Evolutionary conservation across 2,797 vertebrate species (phyloP), one percentile per base, ranked within the genome.

Genomic region (Sebastes melanostomus): DNA sequence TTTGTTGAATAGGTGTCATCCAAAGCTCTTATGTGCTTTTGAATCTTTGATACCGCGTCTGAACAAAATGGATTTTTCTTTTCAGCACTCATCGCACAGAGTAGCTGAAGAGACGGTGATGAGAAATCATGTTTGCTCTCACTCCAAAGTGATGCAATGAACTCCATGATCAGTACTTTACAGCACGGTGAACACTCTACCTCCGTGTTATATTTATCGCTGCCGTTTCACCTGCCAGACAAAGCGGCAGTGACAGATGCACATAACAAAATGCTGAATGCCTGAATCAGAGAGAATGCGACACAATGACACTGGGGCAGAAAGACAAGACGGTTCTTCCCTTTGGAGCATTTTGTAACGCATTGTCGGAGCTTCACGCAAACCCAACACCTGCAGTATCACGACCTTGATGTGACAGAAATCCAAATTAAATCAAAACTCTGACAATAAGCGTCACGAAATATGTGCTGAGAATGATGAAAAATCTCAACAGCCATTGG

Each of bases 81-180:
- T 67, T 66, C 25, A 22, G 25, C 59, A 24, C 60, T 86, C 72
- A 80, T 73, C 52, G 54, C 30, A 11, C 30, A 61, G 55, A 79
- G 59, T 68, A 75, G 66, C 50, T 46, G 78, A 80, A 36, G 66
- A 78, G 66, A 34, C 32, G 42, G 7, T 76, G 77, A 88, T 84
- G 79, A 87, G 70, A 84, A 88, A 78, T 78, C 81, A 68, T 82
- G 86, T 81, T 89, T 86, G 73, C 71, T 78, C 74, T 82, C 72
- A 42, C 59, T 88, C 77, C 76, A 84, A 91, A 88, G 74, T 90
- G 88, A 92, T 87, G 88, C 86, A 84, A 82, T 89, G 80, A 91
- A 92, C 82, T 87, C 77, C n/a, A 6, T 76, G 78, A 86, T 87
- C 83, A 73, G 89, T 87, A 61, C 75, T 84, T 87, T 87, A 42